Conservation (phyloP, 2,113 vertebrate genomes). For the Poicephalus gulielmi region DNA sequence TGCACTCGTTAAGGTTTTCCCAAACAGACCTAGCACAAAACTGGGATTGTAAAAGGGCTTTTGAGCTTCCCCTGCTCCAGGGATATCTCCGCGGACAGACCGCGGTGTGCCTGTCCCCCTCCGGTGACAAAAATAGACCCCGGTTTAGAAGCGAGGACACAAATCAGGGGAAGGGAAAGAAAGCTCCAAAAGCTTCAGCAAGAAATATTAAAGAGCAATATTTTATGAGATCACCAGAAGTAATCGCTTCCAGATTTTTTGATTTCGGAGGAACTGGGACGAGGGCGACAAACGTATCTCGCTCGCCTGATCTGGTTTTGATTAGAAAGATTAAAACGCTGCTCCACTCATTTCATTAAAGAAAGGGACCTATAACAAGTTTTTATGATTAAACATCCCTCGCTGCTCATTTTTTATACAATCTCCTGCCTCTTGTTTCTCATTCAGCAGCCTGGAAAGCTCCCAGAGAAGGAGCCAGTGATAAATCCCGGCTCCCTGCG, state of each 20-base stretch:
- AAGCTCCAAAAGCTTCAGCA: neutral
- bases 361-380: slow-evolving; percentile 39
- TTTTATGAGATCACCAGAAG: slow-evolving; percentile 65
- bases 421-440: slow-evolving; percentile 9
- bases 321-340: slow-evolving; percentile 71
- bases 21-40: neutral
- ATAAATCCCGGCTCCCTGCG: neutral
- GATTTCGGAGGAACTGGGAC: slow-evolving; percentile 63
- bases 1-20: neutral
- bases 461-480: neutral
- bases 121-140: neutral
- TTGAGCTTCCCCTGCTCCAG: neutral
- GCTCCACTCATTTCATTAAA: slow-evolving; percentile 44
- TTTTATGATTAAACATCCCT: slow-evolving; percentile 54
- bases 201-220: slow-evolving; percentile 71
- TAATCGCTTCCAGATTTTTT: slow-evolving; percentile 76
- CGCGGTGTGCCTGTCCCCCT: neutral
- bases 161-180: neutral
- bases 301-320: slow-evolving; percentile 66
- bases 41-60: neutral
- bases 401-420: slow-evolving; percentile 44
- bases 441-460: slow-evolving; percentile 12
- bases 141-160: neutral
- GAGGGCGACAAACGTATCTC: slow-evolving; percentile 35
- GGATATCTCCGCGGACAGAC: neutral